These are phyloP conservation scores for Hydropsyche tenuis DNA, from an alignment of 1,140 invertebrate genomes.

Conservation along the genomic window DNA sequence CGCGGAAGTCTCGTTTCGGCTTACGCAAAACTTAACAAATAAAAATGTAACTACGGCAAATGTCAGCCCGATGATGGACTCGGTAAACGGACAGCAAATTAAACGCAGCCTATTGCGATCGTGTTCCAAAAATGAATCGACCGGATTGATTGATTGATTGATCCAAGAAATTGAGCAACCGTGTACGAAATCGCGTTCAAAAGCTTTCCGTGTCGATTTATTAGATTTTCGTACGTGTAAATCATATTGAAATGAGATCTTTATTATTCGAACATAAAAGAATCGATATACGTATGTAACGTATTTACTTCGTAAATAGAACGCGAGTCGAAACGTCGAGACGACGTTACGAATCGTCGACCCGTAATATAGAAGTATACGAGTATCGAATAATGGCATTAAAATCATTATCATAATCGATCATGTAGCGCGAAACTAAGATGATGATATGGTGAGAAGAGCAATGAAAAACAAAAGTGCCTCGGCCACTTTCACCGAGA, in stretches of 20 bases:
- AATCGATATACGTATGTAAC: too few relatives aligned
- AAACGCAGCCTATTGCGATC: too few relatives aligned
- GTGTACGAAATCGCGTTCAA: too few relatives aligned
- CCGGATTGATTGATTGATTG: background rate
- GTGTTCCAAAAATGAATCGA: too few relatives aligned
- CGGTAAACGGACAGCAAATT: background rate
- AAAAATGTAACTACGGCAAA: background rate
- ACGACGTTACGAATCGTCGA: too few relatives aligned
- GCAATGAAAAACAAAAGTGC: background rate
- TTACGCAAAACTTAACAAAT: background rate
- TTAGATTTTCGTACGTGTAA: too few relatives aligned
- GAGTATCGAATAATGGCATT: background rate
- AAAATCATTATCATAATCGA: constrained; percentile 28
- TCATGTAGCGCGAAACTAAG: background rate
- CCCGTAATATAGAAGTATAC: too few relatives aligned
- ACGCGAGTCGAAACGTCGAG: too few relatives aligned
- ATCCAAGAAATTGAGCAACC: background rate
- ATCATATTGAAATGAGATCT: too few relatives aligned
- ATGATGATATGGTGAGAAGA: background rate
- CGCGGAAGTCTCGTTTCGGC: background rate
- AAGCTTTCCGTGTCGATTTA: too few relatives aligned
- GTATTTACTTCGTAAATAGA: too few relatives aligned
- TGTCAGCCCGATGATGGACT: background rate
- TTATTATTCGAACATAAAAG: too few relatives aligned
- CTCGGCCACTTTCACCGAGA: constrained; percentile 30